Evolutionary conservation across 1,140 invertebrate species (phyloP), one percentile per base, ranked within the genome.

Genomic region (Dinoponera quadriceps): DNA sequence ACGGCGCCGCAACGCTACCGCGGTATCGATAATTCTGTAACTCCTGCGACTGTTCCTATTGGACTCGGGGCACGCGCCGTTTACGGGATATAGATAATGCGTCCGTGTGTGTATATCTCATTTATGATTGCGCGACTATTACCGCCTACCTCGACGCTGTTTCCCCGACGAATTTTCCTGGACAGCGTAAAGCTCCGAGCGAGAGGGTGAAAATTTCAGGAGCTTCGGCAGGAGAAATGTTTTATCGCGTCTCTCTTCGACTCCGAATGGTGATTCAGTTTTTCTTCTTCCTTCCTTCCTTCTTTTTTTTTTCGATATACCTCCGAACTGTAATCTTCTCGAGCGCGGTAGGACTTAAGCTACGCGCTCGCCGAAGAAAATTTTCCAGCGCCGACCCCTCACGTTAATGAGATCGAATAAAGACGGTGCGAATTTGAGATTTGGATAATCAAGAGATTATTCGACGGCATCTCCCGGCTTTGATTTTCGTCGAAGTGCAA

Each of bases 21-120:
- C 84, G 73, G 27, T 85, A 88, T 89, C 88, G 89, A 89, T 91
- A 89, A 90, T 91, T 90, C 89, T 82, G 75, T 81, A 89, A 71
- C 88, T 89, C 38, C 84, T 63, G 78, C 44, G 77, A 83, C 75
- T 29, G 33, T 54, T 84, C 27, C 65, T 72, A 87, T 85, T 89
- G 68, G 63, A 74, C 62, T 77, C 57, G 29, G 48, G 86, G 77
- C 86, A 80, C 77, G 77, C 87, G 85, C 62, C 85, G 33, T 33
- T 86, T 78, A 25, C 33, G 22, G 25, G 72, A 59, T 60, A 69
- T 49, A 51, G 29, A 49, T 60, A 44, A 27, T 49, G 29, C 29
- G 22, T 29, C 27, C 33, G 38, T 9, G 38, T 9, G 38, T 29
- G 33, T 63, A 66, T 48, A 25, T 51, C 9, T 66, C 27, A 27